Evolutionary conservation across 2,888 invertebrate species (phyloP).

Genomic region (Oxycera nigricornis): DNA sequence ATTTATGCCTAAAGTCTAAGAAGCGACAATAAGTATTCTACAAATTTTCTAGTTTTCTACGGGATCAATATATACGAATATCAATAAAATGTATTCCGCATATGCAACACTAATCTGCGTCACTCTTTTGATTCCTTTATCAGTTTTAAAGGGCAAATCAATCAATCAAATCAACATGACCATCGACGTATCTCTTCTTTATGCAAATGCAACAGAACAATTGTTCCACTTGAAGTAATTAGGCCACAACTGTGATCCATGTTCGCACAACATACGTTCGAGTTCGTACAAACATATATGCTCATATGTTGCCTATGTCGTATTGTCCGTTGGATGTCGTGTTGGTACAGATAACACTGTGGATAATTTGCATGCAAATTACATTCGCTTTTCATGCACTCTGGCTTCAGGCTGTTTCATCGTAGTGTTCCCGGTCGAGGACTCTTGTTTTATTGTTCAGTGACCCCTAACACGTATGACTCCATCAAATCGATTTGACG

Average conservation of each 20-base stretch:
- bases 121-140: not conserved
- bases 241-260: not conserved
- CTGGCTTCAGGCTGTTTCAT: not conserved
- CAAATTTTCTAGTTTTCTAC: no score
- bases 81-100: no score
- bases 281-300: not conserved
- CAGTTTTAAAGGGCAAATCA: not conserved
- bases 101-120: no score
- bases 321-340: not conserved
- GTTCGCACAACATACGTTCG: not conserved
- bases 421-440: no score
- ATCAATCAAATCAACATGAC: not conserved
- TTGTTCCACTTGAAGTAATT: not conserved
- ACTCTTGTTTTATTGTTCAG: no score
- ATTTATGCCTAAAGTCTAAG: no score
- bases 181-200: not conserved
- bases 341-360: not conserved
- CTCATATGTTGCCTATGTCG: not conserved
- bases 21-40: no score
- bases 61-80: no score
- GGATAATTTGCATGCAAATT: constrained; percentile 24
- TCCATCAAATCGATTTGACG: no score
- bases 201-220: not conserved
- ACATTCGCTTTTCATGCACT: not conserved
- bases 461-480: no score